phyloP scores from a whole-genome alignment of 2,797 vertebrate genomes.

The Pterois miles region DNA sequence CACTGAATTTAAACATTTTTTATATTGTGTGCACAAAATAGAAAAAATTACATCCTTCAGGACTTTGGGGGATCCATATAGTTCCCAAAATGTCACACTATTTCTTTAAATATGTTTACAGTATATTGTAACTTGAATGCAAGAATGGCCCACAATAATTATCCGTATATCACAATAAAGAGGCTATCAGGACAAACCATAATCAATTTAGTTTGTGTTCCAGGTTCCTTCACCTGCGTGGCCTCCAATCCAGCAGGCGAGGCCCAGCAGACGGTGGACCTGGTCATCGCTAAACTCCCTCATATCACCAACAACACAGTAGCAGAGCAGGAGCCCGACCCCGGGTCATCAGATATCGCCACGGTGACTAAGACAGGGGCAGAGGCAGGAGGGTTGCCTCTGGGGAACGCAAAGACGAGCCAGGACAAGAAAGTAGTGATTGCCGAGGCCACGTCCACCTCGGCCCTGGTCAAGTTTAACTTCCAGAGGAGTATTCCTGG shows the following conservation, averaged over 20 bases:
- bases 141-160: background rate
- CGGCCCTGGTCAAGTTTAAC: slow-evolving; percentile 94
- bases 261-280: slow-evolving; percentile 92
- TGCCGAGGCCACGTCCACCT: slow-evolving; percentile 93
- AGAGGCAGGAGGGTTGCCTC: slow-evolving; percentile 80
- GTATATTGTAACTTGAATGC: background rate
- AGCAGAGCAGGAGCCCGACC: slow-evolving; percentile 92
- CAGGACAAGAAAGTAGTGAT: slow-evolving; percentile 95
- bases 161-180: background rate
- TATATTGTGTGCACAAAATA: background rate
- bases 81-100: background rate
- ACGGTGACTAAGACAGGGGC: slow-evolving; percentile 94
- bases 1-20: background rate
- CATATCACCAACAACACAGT: slow-evolving; percentile 94
- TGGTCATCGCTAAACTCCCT: slow-evolving; percentile 95
- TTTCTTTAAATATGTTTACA: background rate
- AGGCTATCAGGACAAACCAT: background rate
- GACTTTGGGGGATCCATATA: background rate
- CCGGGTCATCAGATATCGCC: slow-evolving; percentile 96
- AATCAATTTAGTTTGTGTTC: slow-evolving; percentile 12
- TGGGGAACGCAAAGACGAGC: slow-evolving; percentile 90
- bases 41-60: background rate
- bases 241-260: slow-evolving; percentile 98
- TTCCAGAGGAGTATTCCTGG: slow-evolving; percentile 98
- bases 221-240: slow-evolving; percentile 96